A percentile compares a stretch with the other conserved stretches of the same genome.
These are phyloP conservation scores for Hemiprocne comata DNA, from an alignment of 2,113 vertebrate genomes.

Conservation along the genomic window DNA sequence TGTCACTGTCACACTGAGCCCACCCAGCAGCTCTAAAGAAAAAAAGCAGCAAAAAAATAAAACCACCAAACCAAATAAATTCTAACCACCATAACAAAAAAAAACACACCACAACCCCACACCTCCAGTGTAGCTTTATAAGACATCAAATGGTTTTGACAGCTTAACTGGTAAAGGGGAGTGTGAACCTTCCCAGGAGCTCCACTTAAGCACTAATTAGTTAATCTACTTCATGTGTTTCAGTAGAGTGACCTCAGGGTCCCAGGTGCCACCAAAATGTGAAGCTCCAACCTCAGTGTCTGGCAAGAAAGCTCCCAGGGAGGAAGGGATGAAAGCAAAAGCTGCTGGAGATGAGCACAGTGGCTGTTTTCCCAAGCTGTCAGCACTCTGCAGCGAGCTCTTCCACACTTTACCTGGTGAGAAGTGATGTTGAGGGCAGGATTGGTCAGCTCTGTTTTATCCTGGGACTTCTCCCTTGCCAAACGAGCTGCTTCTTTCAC, in stretches of 20 bases:
- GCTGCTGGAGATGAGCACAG: rapidly evolving
- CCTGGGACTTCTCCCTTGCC: conserved; percentile 92
- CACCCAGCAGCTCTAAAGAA: neutral
- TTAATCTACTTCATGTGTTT: neutral
- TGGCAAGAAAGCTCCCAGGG: neutral
- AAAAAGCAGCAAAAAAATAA: neutral
- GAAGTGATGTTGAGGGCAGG: conserved; percentile 85
- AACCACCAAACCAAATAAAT: neutral
- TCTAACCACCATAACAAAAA: neutral
- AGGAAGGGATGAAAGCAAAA: neutral
- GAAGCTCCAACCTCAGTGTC: neutral
- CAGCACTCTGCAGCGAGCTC: neutral
- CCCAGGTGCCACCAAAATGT: neutral
- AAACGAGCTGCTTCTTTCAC: conserved; percentile 92
- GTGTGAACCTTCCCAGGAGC: neutral
- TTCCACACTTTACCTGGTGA: conserved; percentile 86
- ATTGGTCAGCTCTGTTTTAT: conserved; percentile 91
- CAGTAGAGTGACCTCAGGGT: neutral
- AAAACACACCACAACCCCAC: too few species aligned
- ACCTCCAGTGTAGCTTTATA: neutral
- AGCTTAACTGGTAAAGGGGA: neutral
- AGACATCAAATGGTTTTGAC: neutral
- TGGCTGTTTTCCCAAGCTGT: rapidly evolving
- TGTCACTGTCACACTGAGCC: neutral
- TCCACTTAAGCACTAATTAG: neutral